Evolutionary conservation across 2,797 vertebrate genomes (phyloP).

Genomic region (Podargus strigoides): DNA sequence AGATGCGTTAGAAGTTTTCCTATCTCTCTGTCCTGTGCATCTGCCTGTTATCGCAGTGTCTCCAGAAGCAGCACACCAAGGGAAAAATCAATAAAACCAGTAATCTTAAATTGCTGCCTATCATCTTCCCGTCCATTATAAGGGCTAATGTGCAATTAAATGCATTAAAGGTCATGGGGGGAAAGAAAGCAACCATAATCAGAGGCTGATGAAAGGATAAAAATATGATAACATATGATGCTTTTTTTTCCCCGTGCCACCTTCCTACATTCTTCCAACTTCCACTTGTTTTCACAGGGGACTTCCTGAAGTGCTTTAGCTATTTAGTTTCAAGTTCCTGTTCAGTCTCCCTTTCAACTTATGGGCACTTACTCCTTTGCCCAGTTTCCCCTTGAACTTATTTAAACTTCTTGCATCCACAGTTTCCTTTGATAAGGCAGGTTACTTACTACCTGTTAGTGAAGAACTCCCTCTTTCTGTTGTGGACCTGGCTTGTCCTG

Average conservation of each 20-base stretch:
- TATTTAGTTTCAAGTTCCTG: neutral
- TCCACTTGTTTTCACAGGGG: neutral
- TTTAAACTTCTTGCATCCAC: neutral
- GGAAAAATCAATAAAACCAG: constrained; percentile 23
- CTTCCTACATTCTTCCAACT: neutral
- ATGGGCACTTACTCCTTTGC: neutral
- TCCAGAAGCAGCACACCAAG: constrained; percentile 9
- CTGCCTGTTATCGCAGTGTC: neutral
- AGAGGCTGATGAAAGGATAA: neutral
- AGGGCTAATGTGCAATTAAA: constrained; percentile 40
- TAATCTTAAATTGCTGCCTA: constrained; percentile 36
- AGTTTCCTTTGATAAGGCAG: neutral
- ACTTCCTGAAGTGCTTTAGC: neutral
- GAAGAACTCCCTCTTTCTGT: neutral
- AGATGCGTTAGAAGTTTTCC: neutral
- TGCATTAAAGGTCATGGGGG: neutral
- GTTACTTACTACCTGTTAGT: neutral
- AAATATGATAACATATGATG: neutral
- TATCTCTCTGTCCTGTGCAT: neutral
- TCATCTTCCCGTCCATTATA: neutral
- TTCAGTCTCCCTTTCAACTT: neutral
- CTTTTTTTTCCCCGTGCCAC: neutral
- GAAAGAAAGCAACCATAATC: neutral
- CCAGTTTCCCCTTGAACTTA: neutral
- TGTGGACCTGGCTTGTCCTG: neutral